phyloP scores from a whole-genome alignment of 2,113 vertebrate species.

The Ptilorrhoa leucosticta region DNA sequence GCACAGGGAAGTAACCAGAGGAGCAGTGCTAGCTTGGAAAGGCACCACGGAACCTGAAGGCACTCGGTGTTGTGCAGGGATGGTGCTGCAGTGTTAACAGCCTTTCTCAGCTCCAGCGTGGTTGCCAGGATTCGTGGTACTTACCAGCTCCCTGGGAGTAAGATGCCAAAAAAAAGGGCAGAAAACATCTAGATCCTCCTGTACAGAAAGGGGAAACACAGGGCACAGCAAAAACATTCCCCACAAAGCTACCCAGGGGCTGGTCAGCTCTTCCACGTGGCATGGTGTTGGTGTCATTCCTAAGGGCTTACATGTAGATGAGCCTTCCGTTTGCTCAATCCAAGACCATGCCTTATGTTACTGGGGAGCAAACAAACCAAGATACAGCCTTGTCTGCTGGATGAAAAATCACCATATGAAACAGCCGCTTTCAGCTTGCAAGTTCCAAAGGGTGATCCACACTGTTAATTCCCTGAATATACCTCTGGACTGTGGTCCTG shows the following conservation, averaged over 20 bases:
- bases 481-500: neutral
- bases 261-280: neutral
- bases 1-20: neutral
- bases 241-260: neutral
- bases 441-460: neutral
- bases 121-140: neutral
- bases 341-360: neutral
- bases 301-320: neutral
- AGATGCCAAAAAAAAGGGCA: neutral
- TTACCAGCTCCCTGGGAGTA: neutral
- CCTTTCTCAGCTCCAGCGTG: neutral
- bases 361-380: neutral
- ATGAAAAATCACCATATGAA: neutral
- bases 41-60: neutral
- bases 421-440: neutral
- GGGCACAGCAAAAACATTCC: neutral
- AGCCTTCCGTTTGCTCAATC: neutral
- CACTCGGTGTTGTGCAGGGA: accelerated
- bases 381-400: neutral
- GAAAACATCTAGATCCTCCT: neutral
- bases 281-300: neutral
- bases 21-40: neutral
- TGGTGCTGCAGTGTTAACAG: neutral
- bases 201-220: neutral
- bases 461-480: neutral